Percentiles rank a stretch among this genome's conserved stretches.
These are phyloP conservation scores for Australoheros scitulus DNA, from an alignment of 2,113 vertebrate species.

Conservation along the genomic window DNA sequence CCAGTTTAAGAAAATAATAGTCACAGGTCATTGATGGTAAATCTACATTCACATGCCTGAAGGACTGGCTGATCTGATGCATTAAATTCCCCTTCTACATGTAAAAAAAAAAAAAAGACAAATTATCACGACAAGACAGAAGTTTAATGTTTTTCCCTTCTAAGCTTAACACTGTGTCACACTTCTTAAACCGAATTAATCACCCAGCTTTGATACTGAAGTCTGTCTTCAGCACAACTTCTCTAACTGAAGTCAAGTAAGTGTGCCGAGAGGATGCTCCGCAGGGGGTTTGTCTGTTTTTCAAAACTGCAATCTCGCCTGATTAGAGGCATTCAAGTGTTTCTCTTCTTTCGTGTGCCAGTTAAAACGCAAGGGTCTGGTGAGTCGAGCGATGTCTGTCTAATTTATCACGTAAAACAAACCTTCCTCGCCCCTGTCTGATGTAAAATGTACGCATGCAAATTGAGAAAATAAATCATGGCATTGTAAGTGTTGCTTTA, in stretches of 20 bases:
- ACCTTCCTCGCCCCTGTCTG: background rate
- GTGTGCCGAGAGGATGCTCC: conserved; percentile 19
- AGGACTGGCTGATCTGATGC: background rate
- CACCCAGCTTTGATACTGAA: background rate
- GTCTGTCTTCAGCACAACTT: background rate
- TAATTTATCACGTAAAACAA: background rate
- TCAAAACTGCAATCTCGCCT: background rate
- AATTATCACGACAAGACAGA: background rate
- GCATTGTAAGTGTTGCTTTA: background rate
- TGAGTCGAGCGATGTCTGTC: background rate
- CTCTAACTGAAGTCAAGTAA: conserved; percentile 4
- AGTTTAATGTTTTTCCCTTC: background rate
- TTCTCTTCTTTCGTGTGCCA: background rate
- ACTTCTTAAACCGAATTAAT: background rate
- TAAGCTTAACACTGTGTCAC: background rate
- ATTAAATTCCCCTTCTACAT: background rate
- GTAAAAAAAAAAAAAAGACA: background rate
- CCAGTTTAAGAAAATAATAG: background rate
- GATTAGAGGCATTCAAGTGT: conserved; percentile 17
- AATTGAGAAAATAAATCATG: background rate
- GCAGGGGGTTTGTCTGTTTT: background rate
- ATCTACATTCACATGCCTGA: background rate
- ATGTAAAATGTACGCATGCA: background rate
- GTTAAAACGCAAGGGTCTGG: background rate
- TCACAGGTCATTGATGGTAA: background rate